Conservation (phyloP, 1,140 invertebrate genomes). For the Meteorus sp. region DNA sequence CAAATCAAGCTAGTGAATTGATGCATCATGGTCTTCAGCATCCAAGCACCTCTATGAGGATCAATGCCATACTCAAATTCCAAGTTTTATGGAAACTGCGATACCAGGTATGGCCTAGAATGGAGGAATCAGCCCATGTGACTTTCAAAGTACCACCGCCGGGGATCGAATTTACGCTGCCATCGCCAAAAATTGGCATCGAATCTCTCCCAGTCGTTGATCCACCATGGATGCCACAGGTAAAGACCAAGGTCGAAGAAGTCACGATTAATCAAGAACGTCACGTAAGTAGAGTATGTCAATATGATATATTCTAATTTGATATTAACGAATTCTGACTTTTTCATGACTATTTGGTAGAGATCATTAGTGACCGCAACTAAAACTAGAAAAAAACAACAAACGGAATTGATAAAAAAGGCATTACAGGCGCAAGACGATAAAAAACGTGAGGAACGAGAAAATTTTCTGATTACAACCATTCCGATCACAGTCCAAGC, state of each 20-base stretch:
- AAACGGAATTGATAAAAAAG: slow-evolving; percentile 95
- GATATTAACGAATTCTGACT: slow-evolving; percentile 16
- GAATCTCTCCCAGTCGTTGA: slow-evolving; percentile 93
- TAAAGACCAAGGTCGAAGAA: slow-evolving; percentile 98
- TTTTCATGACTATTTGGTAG: slow-evolving; percentile 59
- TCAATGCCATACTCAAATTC: slow-evolving; percentile 85
- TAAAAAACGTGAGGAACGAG: slow-evolving; percentile 88
- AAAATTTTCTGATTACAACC: slow-evolving; percentile 96
- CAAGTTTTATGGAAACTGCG: slow-evolving; percentile 94
- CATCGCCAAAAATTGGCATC: slow-evolving; percentile 97
- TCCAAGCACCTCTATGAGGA: slow-evolving; percentile 73
- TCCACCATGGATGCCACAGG: slow-evolving; percentile 97
- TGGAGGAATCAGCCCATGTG: slow-evolving; percentile 95
- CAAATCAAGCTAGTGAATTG: slow-evolving; percentile 82
- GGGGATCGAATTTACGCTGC: slow-evolving; percentile 97
- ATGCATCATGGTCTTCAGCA: slow-evolving; percentile 87
- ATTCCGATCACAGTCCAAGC: slow-evolving; percentile 95
- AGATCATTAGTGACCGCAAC: slow-evolving; percentile 96
- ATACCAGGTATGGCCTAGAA: slow-evolving; percentile 98
- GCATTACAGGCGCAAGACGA: slow-evolving; percentile 95
- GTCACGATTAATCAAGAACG: slow-evolving; percentile 98
- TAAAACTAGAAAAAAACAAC: slow-evolving; percentile 97
- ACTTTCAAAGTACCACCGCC: slow-evolving; percentile 97
- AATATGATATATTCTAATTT: no score
- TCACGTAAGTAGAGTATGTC: slow-evolving; percentile 85